Base-by-base conservation (phyloP, 2,888 invertebrate genomes). In the Pyrochroa serraticornis region DNA sequence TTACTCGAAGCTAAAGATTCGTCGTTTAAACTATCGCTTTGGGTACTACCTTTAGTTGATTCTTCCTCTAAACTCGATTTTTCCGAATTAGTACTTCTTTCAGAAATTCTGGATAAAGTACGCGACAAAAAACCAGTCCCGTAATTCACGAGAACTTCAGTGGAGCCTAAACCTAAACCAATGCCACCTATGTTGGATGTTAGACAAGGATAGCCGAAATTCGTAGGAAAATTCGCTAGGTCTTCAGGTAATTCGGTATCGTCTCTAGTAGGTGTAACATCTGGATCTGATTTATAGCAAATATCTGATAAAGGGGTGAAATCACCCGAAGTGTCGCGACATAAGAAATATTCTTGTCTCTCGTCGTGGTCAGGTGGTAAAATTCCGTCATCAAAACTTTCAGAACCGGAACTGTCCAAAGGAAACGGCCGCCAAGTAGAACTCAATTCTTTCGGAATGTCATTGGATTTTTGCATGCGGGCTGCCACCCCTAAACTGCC, bases 51-150 rank as follows among this genome's bases (percentile, higher is more conserved):
- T 78, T 92, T 93, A 31, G 92, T 92, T 0, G 91, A 90, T 80
- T 93, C 92, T 75, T 92, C 92, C 70, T 92, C 88, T 60, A 91
- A 88, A 72, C 92, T 92, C 1, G 91, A 91, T 77, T 93, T 93
- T 75, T 93, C 93, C 0, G 93, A 93, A 7, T 92, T 92, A 7
- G 93, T 93, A 65, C 93, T 93, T 38, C 93, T 84, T 79, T 94
- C 94, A 0, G 93, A 93, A 73, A 94, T 94, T 61, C 93, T 83
- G 0, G 93, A 93, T 30, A 93, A 81, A 0, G 93, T 93, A 38
- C 93, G 84, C 0, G 88, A 87, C 13, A 89, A 74, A 78, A 91
- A 92, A 39, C 88, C 88, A 14, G 56, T 88, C 5, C 70, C 71
- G 46, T 71, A 73, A n/a, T 55, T 60, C 42, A 85, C 84, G 44